A percentile compares a stretch with the other conserved stretches of the same genome.
Evolutionary conservation across 2,797 vertebrate genomes (phyloP).

Genomic region (Potorous gilbertii): DNA sequence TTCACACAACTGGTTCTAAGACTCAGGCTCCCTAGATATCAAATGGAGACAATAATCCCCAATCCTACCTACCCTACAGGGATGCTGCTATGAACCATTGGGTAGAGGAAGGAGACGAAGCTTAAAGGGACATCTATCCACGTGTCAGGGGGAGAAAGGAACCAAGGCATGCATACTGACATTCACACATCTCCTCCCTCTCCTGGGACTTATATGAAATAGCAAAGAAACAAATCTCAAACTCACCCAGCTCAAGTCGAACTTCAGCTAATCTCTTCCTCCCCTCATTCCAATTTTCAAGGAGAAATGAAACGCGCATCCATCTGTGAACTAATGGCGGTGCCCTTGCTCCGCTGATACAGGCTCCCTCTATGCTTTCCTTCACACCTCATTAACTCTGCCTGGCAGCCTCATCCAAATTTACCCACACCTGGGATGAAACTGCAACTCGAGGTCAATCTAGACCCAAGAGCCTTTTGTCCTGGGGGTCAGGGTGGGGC

Average conservation of each 20-base stretch:
- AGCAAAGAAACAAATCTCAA: not conserved
- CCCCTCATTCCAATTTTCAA: not conserved
- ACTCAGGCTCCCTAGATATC: not conserved
- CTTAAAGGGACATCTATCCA: not conserved
- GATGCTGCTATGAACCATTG: not conserved
- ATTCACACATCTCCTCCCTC: not conserved
- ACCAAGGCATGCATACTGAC: not conserved
- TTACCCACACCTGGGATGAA: slow-evolving; percentile 80
- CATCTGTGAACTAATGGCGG: slow-evolving; percentile 23
- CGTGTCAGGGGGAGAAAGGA: not conserved
- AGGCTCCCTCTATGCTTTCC: slow-evolving; percentile 57
- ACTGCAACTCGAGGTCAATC: slow-evolving; percentile 57
- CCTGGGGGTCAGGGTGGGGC: slow-evolving; percentile 49
- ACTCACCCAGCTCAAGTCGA: not conserved
- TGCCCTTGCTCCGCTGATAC: slow-evolving; percentile 72
- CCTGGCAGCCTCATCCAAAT: slow-evolving; percentile 80
- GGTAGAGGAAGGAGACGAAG: not conserved
- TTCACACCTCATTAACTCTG: slow-evolving; percentile 85
- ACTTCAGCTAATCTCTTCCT: not conserved
- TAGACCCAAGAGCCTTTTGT: slow-evolving; percentile 52
- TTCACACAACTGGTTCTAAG: not conserved
- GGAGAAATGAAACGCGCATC: slow-evolving; percentile 46
- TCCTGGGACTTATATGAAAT: not conserved
- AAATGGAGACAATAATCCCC: not conserved
- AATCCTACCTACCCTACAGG: not conserved